These are phyloP conservation scores for Eupithecia abbreviata DNA, from an alignment of 2,888 invertebrate genomes.

Conservation along the genomic window DNA sequence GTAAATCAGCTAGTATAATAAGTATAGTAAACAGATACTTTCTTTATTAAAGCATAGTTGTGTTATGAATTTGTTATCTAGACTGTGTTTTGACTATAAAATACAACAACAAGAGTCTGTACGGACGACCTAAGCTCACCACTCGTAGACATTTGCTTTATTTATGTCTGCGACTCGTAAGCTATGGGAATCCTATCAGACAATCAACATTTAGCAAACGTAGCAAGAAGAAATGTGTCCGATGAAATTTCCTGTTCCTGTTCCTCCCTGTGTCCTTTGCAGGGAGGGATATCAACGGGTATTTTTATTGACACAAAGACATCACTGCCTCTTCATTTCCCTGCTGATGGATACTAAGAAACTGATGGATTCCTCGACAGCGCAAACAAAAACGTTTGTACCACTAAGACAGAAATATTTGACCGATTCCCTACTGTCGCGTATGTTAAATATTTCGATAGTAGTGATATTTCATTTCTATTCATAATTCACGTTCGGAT, in stretches of 20 bases:
- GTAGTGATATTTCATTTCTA: too few species aligned
- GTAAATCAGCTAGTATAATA: too few species aligned
- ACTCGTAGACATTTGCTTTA: conserved; percentile 27
- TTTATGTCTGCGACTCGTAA: conserved; percentile 26
- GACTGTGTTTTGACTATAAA: too few species aligned
- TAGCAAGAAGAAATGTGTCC: conserved; percentile 1
- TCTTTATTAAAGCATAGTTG: too few species aligned
- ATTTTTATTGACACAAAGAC: not conserved
- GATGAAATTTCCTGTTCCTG: not conserved
- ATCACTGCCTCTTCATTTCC: not conserved
- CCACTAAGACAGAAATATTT: not conserved
- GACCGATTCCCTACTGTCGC: not conserved
- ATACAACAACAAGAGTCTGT: not conserved
- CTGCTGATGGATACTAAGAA: not conserved
- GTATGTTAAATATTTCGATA: not conserved
- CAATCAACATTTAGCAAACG: conserved; percentile 18
- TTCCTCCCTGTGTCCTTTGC: not conserved
- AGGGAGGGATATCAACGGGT: not conserved
- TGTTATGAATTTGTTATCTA: too few species aligned
- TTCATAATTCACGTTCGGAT: too few species aligned
- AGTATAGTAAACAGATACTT: too few species aligned
- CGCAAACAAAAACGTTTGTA: too few species aligned
- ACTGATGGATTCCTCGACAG: not conserved
- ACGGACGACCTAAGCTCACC: conserved; percentile 33
- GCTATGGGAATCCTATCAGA: conserved; percentile 22